Base-by-base conservation (phyloP, 2,113 vertebrate genomes). In the Leptodactylus fuscus region DNA sequence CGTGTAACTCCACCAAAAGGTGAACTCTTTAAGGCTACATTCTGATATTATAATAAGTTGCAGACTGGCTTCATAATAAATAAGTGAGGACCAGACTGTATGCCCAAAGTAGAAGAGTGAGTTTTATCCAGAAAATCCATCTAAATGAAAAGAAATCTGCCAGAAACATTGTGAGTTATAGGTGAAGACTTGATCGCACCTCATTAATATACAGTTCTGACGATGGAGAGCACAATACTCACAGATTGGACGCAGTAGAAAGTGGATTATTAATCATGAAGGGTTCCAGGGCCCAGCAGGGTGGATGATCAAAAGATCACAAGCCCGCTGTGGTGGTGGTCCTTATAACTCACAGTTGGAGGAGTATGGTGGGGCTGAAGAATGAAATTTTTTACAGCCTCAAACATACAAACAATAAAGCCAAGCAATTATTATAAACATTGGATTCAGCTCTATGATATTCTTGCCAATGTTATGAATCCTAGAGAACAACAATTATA, bases 81-180 rank as follows among this genome's bases (percentile, higher is more conserved):
- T 51, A 77, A 53, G 18, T 13, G 41, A 53, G 24, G 16, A 9
- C 16, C 74, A 77, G 48, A 29, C 24, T 13, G 1, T 24, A n/a
- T 51, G 27, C 27, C 80, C 29, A 4, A 32, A 70, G 22, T 67
- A 32, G 53, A 87, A 88, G 82, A 22, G 3, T 60, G 29, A 87
- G 73, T 44, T 51, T 48, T 74, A 86, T 87, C 75, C 80, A 87
- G 75, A 48, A 84, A 87, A 74, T 60, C 38, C 62, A 78, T 69
- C 36, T 85, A 81, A 49, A 81, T 48, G 29, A 24, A 82, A 51
- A 55, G 8, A 84, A 60, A 76, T 15, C 53, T 46, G n/a, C 73
- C 46, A 90, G n/a, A 88, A 5, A 77, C 81, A 78, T 0, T 0
- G 3, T 7, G 41, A 88, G 88, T 87, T 86, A 83, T 85, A 69